A percentile compares a stretch with the other conserved stretches of the same genome.
Evolutionary conservation across 2,888 invertebrate species (phyloP).

Genomic region (Agrochola litura): DNA sequence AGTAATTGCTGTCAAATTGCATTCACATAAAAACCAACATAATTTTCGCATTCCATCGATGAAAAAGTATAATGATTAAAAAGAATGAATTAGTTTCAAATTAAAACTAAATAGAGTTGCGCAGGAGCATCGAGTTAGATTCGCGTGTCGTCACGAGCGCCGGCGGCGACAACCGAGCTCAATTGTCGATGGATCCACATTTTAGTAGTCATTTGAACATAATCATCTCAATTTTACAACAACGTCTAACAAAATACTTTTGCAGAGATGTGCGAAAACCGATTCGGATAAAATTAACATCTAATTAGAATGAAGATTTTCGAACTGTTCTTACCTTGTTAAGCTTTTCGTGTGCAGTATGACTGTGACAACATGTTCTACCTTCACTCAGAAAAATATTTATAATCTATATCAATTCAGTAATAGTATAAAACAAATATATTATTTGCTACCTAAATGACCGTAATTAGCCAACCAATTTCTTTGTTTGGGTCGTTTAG

Average conservation of each 20-base stretch:
- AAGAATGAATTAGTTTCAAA: conserved; percentile 70
- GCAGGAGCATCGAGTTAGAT: conserved; percentile 76
- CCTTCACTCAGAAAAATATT: not conserved
- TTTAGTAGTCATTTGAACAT: conserved; percentile 66
- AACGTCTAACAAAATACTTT: conserved; percentile 47
- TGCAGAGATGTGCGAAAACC: conserved; percentile 49
- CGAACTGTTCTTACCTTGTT: not conserved
- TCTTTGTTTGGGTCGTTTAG: not conserved
- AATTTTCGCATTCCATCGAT: conserved; percentile 61
- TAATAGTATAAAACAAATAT: not conserved
- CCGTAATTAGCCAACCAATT: not conserved
- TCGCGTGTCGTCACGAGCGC: conserved; percentile 85
- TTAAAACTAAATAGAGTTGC: conserved; percentile 76
- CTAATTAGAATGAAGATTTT: conserved; percentile 28
- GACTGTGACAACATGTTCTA: not conserved
- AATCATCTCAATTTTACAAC: conserved; percentile 61
- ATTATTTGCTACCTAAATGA: conserved; percentile 1
- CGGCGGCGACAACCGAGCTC: conserved; percentile 65
- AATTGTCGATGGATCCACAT: conserved; percentile 60
- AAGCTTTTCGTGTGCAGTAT: conserved; percentile 4
- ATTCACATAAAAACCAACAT: conserved; percentile 55
- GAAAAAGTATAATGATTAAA: conserved; percentile 62
- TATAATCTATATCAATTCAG: not conserved
- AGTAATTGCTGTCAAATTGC: conserved; percentile 36
- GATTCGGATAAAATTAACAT: conserved; percentile 44